A percentile compares a stretch with the other conserved stretches of the same genome.
Evolutionary conservation across 2,888 invertebrate species (phyloP).

Genomic region (Aspidiotus destructor): DNA sequence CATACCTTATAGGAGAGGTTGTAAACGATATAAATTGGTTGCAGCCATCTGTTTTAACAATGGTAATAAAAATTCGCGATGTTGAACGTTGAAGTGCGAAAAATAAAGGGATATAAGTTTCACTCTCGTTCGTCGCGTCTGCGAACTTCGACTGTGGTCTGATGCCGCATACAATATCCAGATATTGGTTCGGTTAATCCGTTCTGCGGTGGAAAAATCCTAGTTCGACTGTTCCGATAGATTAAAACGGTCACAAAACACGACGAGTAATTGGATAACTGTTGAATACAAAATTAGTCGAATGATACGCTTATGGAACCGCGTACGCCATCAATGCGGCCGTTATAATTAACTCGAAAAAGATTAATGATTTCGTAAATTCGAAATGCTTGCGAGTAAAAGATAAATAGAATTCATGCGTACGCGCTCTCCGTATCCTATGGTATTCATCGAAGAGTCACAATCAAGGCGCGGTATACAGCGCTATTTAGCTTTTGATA

Average conservation of each 20-base stretch:
- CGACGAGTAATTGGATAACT: slow-evolving; percentile 2
- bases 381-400: slow-evolving; percentile 3
- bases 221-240: background rate
- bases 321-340: background rate
- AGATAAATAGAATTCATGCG: background rate
- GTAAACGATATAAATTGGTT: background rate
- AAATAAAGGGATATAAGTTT: background rate
- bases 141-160: background rate
- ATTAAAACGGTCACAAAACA: background rate
- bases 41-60: background rate
- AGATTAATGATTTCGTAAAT: slow-evolving; percentile 2
- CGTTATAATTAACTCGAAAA: background rate
- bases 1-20: background rate
- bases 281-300: slow-evolving; percentile 2
- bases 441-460: no score
- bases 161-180: background rate
- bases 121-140: no score
- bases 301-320: background rate
- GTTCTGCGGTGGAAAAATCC: background rate
- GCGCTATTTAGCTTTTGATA: background rate
- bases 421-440: no score
- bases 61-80: no score
- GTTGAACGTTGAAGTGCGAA: background rate
- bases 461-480: background rate
- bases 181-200: background rate